Base-by-base conservation (phyloP, 1,140 invertebrate genomes). In the Heliconius hermathena region DNA sequence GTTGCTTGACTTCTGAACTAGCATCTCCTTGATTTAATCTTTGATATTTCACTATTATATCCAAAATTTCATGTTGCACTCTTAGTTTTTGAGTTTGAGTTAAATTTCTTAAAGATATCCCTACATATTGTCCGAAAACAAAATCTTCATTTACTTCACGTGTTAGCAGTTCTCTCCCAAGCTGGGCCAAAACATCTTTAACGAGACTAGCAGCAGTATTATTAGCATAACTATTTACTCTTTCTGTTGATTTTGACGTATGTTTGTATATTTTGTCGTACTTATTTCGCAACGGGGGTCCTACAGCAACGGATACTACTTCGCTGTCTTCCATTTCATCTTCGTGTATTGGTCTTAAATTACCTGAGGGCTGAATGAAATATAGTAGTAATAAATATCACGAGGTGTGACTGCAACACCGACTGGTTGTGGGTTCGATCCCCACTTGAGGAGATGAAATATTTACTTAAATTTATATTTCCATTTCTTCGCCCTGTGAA, bases 251-350 rank as follows among this genome's bases (percentile, higher is more conserved):
- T 73, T 84, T 88, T n/a, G 71, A 66, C 70, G 72, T n/a, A 18
- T 85, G 81, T 78, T 88, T 90, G 80, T 84, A 80, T 3, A 82
- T 79, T 82, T 89, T 92, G 9, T 92, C 90, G 33, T 89, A 90
- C 78, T 90, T 92, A 1, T 90, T 88, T 71, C 88, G 74, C 8
- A 88, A 87, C 0, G 91, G 91, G 4, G 91, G 91, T 1, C 91
- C 91, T 0, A 94, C 89, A 1, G 90, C 91, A 49, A 94, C 90
- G 20, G 91, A 94, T 1, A 93, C 85, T 1, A 94, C 85, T 84
- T 92, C 93, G 41, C 93, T 91, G 26, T 91, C 92, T 80, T 92
- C 93, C 76, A 93, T 92, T 57, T 94, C 91, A 29, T 94, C 91
- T 73, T 90, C 89, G 75, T 90, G 83, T 8, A 94, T 81, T 1